These are phyloP conservation scores for Panurus biarmicus DNA, from an alignment of 2,113 vertebrate genomes.

Conservation along the genomic window DNA sequence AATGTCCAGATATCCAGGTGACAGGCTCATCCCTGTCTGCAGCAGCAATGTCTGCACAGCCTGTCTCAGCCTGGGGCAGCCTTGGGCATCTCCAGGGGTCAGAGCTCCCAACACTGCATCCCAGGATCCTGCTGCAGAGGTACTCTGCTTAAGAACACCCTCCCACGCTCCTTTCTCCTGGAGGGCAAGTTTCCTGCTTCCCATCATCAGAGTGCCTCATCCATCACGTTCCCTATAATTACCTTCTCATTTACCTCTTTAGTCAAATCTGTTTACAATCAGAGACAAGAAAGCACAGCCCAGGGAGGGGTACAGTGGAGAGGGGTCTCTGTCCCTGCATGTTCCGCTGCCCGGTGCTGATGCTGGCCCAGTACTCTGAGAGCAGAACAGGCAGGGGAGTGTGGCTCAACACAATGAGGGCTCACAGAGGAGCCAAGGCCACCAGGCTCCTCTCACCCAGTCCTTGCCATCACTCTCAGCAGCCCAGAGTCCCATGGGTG, in stretches of 20 bases:
- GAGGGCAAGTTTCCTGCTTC: not conserved
- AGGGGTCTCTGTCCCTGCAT: not conserved
- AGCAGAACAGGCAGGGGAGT: not conserved
- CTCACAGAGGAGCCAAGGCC: not conserved
- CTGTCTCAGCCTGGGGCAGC: not conserved
- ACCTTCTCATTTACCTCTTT: slow-evolving; percentile 75
- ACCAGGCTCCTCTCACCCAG: not conserved
- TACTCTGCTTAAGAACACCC: not conserved
- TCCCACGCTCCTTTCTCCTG: not conserved
- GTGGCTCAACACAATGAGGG: fast-evolving
- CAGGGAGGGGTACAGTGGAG: not conserved
- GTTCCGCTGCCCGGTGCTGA: fast-evolving
- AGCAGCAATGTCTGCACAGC: not conserved
- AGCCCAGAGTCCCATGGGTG: not conserved
- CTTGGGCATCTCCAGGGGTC: not conserved
- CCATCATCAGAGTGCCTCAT: slow-evolving; percentile 55
- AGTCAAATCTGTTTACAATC: slow-evolving; percentile 72
- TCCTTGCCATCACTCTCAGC: not conserved
- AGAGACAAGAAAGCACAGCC: slow-evolving; percentile 56
- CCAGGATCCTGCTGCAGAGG: not conserved
- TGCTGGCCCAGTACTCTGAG: fast-evolving
- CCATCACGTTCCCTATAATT: slow-evolving; percentile 71
- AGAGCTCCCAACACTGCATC: fast-evolving
- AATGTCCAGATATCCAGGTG: not conserved
- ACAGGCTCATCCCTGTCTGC: not conserved